Evolutionary conservation across 2,113 vertebrate species (phyloP), one percentile per base, ranked within the genome.

Genomic region (Puma concolor): DNA sequence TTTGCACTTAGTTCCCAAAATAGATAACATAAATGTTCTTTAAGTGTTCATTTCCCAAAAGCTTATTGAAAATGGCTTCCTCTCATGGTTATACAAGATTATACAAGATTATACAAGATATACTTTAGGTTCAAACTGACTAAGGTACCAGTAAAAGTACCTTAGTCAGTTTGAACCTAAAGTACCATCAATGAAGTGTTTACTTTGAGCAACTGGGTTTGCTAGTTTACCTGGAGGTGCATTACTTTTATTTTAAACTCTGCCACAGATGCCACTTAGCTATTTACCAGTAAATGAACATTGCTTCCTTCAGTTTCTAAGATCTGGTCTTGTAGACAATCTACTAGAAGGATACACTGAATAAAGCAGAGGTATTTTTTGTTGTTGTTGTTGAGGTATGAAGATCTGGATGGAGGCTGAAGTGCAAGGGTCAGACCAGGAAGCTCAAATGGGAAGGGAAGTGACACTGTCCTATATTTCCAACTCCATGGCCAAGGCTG

Each of bases 11-110:
- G 27, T 44, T 95, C 48, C 71, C 69, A 82, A 74, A 23, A 52
- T 67, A 90, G 72, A 44, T 41, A 82, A 77, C 6, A 83, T 41
- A 23, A 72, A 71, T 33, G 9, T 60, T 31, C 11, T 71, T 44
- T 76, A 95, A 44, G 41, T 87, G 79, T 83, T 91, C 27, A 67
- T 95, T 93, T 93, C n/a, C 63, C 60, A 76, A 91, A 95, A 72
- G 0, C 29, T 64, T 29, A 82, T 31, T 89, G 54, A 86, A 92
- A 52, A 85, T 27, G 4, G 82, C 27, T 93, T 74, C 19, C 52
- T 88, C 27, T 90, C 81, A 44, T 6, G 38, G 52, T 11, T 60
- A 38, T 67, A 64, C 0, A 52, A 36, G 13, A 8, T 86, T 36
- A 36, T 36, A 36, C 36, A 36, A 36, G 36, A 36, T 36, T 36